Base-by-base conservation (phyloP, 2,113 vertebrate genomes). In the Brachypteracias leptosomus region DNA sequence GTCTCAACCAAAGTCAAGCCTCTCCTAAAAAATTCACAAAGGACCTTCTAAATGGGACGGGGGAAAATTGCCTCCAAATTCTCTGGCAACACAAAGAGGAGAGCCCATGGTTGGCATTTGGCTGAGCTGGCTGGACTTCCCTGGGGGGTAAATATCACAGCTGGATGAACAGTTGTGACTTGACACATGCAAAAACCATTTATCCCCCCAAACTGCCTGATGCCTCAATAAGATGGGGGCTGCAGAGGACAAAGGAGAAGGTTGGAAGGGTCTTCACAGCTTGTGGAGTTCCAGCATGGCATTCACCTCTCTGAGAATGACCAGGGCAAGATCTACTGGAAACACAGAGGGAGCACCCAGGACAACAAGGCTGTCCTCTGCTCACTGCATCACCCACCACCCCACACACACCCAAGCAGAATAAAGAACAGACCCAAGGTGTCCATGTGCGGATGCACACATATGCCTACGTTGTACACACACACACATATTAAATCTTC, bases 211-310 rank as follows among this genome's bases (percentile, higher is more conserved):
- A 85, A 73, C 51, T 70, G 65, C 16, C 58, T 51, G 21, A 31
- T 9, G 42, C 22, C 89, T 88, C 55, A 5, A 46, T 59, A 55
- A 83, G 71, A 55, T 24, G 83, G 79, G 65, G 75, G 17, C 63
- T 90, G 44, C 6, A 66, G 75, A 83, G 75, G 55, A 85, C 33
- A 70, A 71, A 90, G 71, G 70, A 89, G 74, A 70, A 91, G 81
- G 90, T 79, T 26, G 90, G 63, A 80, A 88, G 42, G 85, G 42
- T 71, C 72, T 90, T 76, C 76, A 88, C 62, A 83, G 85, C 81
- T 89, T 59, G 68, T 92, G 84, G 73, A 93, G 89, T 84, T 89
- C 88, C 90, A 81, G 82, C 90, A 62, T 63, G 51, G 83, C 90
- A 81, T 73, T 87, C 4, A 0, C 46, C 57, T 65, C 84, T 73